Evolutionary conservation across 2,113 vertebrate genomes (phyloP).

Genomic region (Cryptoleucopteryx plumbea): DNA sequence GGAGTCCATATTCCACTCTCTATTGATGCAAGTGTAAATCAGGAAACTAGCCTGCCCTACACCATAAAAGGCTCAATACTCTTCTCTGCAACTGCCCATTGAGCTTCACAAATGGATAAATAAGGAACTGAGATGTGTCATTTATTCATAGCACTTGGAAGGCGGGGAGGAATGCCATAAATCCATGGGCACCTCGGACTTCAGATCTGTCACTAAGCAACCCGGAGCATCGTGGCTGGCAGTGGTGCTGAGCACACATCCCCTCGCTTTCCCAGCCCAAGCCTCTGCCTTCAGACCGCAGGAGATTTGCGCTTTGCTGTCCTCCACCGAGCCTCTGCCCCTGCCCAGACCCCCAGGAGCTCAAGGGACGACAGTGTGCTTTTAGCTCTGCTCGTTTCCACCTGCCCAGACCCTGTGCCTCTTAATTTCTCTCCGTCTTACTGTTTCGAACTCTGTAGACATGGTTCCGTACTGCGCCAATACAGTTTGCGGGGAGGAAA

Average conservation of each 20-base stretch:
- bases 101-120: constrained; percentile 30
- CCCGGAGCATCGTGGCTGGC: not conserved
- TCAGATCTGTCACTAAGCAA: not conserved
- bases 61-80: not conserved
- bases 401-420: not conserved
- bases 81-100: not conserved
- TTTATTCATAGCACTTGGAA: not conserved
- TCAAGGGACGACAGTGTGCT: not conserved
- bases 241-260: not conserved
- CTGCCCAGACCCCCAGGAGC: not conserved
- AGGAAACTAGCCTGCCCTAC: not conserved
- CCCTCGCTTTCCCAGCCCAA: not conserved
- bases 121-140: constrained; percentile 16
- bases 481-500: not conserved
- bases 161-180: not conserved
- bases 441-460: not conserved
- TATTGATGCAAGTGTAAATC: not conserved
- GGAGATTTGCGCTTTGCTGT: rapidly evolving
- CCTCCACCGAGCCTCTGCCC: not conserved
- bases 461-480: rapidly evolving
- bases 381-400: not conserved
- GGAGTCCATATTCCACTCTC: not conserved
- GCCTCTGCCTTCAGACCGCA: not conserved
- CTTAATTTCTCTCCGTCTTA: not conserved
- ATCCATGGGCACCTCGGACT: not conserved